These are phyloP conservation scores for Pteruthius melanotis DNA, from an alignment of 2,113 vertebrate genomes.

Conservation along the genomic window DNA sequence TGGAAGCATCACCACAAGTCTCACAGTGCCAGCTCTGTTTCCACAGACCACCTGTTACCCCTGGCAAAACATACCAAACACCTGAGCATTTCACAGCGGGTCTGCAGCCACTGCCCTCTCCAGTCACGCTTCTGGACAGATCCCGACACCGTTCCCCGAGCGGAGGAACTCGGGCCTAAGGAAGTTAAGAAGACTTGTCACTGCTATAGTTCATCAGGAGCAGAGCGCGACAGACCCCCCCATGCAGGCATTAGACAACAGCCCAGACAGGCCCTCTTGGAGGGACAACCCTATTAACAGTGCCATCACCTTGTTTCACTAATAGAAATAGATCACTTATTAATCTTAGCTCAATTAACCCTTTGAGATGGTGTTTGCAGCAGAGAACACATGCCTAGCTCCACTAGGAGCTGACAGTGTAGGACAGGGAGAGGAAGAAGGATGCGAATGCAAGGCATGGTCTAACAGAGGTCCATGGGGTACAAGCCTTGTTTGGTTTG, in stretches of 20 bases:
- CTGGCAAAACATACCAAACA: neutral
- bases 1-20: neutral
- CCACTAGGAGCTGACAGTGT: neutral
- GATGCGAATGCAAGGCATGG: neutral
- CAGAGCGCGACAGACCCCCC: neutral
- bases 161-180: neutral
- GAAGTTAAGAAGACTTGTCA: neutral
- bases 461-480: neutral
- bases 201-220: neutral
- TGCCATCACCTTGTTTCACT: neutral
- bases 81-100: neutral
- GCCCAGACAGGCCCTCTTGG: neutral
- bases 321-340: neutral
- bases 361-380: neutral
- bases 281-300: neutral
- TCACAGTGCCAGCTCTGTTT: neutral
- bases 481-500: neutral
- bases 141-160: neutral
- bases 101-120: neutral
- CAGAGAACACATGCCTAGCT: neutral
- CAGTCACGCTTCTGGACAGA: neutral
- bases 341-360: neutral
- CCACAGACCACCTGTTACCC: neutral
- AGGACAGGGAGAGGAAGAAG: neutral
- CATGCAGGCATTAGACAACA: neutral